These are phyloP conservation scores for Pipra filicauda DNA, from an alignment of 2,113 vertebrate genomes.

Conservation along the genomic window DNA sequence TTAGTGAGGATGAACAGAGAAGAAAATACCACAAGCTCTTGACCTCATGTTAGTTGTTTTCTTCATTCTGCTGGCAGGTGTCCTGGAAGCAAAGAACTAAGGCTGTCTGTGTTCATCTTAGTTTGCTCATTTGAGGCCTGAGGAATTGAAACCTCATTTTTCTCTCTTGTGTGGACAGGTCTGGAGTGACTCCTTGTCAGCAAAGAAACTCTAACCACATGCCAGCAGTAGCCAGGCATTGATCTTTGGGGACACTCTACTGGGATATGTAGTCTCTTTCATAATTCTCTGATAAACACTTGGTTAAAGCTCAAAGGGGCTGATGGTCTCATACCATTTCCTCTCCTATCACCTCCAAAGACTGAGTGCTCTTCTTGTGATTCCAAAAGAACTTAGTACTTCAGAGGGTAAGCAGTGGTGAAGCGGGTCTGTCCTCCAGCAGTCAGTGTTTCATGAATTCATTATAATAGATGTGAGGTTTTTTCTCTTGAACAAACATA, in stretches of 20 bases:
- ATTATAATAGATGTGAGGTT: not conserved
- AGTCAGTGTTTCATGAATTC: not conserved
- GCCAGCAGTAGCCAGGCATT: not conserved
- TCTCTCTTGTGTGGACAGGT: not conserved
- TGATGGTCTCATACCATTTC: not conserved
- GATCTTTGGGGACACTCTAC: not conserved
- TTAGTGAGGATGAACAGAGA: not conserved
- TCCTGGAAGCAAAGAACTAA: not conserved
- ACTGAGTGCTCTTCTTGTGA: not conserved
- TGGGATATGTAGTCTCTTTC: not conserved
- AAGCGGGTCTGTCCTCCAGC: not conserved
- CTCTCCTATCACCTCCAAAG: not conserved
- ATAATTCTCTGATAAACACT: not conserved
- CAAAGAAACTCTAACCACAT: not conserved
- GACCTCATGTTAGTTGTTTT: not conserved
- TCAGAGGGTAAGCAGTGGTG: not conserved
- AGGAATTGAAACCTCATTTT: not conserved
- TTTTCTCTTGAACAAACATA: not conserved
- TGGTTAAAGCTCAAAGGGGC: not conserved
- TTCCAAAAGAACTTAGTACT: not conserved
- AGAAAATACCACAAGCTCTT: not conserved
- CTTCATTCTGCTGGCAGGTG: not conserved
- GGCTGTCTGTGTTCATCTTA: not conserved
- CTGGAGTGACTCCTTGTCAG: not conserved
- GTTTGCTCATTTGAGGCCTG: not conserved